phyloP scores from a whole-genome alignment of 2,888 invertebrate species.

The Trichacis sp. region DNA sequence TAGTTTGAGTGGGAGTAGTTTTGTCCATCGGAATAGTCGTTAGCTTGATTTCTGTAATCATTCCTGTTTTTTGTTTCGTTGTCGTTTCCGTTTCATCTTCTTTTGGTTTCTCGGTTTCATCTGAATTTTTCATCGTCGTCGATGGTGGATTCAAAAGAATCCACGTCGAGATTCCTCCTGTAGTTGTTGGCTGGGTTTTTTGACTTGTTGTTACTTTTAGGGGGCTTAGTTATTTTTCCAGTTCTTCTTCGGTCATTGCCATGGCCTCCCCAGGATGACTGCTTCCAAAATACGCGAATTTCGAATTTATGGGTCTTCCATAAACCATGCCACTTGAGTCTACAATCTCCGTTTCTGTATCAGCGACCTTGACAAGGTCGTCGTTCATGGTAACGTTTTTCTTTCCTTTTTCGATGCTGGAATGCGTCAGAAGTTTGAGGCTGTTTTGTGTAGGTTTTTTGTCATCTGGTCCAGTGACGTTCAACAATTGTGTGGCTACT shows the following conservation, averaged over 20 bases:
- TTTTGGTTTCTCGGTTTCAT: slow-evolving; percentile 15
- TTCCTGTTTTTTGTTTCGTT: slow-evolving; percentile 20
- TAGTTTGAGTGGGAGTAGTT: slow-evolving; percentile 20
- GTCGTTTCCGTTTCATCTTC: slow-evolving; percentile 21
- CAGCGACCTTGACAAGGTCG: not conserved
- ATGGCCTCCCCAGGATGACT: slow-evolving; percentile 77
- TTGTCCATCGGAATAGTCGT: slow-evolving; percentile 27
- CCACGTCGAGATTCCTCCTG: slow-evolving; percentile 82
- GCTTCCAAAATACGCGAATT: slow-evolving; percentile 62
- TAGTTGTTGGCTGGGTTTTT: slow-evolving; percentile 71
- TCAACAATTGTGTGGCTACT: slow-evolving; percentile 64
- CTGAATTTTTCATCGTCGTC: slow-evolving; percentile 52
- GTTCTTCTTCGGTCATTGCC: slow-evolving; percentile 75
- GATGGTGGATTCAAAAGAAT: slow-evolving; percentile 76
- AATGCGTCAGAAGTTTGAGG: slow-evolving; percentile 15
- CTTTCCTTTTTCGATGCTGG: slow-evolving; percentile 14
- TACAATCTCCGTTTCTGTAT: slow-evolving; percentile 19
- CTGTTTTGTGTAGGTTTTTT: slow-evolving; percentile 24
- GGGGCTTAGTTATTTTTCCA: slow-evolving; percentile 70
- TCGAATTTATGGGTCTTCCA: slow-evolving; percentile 63
- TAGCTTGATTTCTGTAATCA: slow-evolving; percentile 3
- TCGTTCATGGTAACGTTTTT: not conserved
- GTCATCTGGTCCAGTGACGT: slow-evolving; percentile 51
- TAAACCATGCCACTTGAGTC: slow-evolving; percentile 39
- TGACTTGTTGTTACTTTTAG: slow-evolving; percentile 49